phyloP scores from a whole-genome alignment of 2,888 invertebrate species.

The Micoletzkya japonica region DNA sequence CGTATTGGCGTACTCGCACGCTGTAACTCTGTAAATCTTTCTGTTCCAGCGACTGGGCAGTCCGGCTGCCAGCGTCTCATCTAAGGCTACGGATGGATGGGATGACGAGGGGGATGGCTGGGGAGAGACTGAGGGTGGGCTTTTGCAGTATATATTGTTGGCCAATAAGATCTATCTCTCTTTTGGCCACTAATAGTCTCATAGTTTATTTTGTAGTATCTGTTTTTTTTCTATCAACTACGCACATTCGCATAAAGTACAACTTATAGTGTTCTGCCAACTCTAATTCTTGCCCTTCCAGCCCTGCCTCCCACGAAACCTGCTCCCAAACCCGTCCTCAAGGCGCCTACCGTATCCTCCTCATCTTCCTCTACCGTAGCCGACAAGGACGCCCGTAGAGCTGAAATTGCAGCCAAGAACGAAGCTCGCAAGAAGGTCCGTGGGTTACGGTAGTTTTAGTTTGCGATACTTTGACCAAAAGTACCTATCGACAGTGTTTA shows the following conservation, averaged over 20 bases:
- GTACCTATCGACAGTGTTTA: background rate
- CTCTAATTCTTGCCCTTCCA: background rate
- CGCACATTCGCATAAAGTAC: too few species aligned
- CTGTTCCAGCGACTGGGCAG: slow-evolving; percentile 30
- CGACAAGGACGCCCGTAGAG: slow-evolving; percentile 37
- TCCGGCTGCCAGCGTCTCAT: slow-evolving; percentile 2
- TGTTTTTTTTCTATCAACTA: too few species aligned
- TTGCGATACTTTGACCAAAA: background rate
- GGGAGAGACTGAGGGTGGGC: background rate
- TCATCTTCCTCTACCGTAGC: background rate
- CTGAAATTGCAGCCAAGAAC: slow-evolving; percentile 47
- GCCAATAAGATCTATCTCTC: too few species aligned
- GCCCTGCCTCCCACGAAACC: background rate
- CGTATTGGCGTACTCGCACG: background rate
- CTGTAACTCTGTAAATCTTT: slow-evolving; percentile 7
- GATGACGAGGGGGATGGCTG: slow-evolving; percentile 41
- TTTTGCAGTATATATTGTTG: too few species aligned
- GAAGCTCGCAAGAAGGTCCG: slow-evolving; percentile 43
- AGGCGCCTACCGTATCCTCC: background rate
- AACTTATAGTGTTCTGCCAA: too few species aligned
- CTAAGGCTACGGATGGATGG: slow-evolving; percentile 38
- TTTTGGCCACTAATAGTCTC: too few species aligned
- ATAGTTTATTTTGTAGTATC: too few species aligned
- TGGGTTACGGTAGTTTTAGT: background rate
- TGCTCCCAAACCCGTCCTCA: background rate